Evolutionary conservation across 2,113 vertebrate species (phyloP).

Genomic region (Pontoporia blainvillei): DNA sequence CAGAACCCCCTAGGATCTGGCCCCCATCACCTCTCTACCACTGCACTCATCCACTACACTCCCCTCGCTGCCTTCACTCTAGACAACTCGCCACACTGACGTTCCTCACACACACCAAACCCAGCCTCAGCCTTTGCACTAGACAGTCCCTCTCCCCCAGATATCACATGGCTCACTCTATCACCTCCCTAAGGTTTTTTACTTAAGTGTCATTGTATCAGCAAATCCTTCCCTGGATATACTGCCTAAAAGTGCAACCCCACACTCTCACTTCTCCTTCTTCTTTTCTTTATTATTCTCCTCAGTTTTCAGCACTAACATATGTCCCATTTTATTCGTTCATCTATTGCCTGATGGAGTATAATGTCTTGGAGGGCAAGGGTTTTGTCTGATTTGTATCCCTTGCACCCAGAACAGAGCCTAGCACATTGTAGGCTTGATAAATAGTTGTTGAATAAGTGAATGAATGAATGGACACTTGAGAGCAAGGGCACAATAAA

Average conservation of each 20-base stretch:
- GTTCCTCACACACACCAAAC: not conserved
- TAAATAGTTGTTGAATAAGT: not conserved
- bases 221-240: not conserved
- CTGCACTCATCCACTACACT: not conserved
- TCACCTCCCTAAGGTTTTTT: not conserved
- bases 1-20: not conserved
- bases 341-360: not conserved
- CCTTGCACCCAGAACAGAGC: not conserved
- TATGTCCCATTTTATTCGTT: not conserved
- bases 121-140: not conserved
- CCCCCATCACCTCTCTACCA: not conserved
- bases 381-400: not conserved
- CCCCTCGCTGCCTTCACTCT: not conserved
- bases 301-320: not conserved
- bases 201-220: not conserved
- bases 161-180: not conserved
- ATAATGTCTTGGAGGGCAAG: not conserved
- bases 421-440: not conserved
- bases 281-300: not conserved
- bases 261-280: not conserved
- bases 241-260: not conserved
- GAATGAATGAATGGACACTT: not conserved
- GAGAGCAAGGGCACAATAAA: not conserved
- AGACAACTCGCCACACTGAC: not conserved
- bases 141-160: not conserved